These are phyloP conservation scores for Papilio aristodemus DNA, from an alignment of 1,140 invertebrate species.

Conservation along the genomic window DNA sequence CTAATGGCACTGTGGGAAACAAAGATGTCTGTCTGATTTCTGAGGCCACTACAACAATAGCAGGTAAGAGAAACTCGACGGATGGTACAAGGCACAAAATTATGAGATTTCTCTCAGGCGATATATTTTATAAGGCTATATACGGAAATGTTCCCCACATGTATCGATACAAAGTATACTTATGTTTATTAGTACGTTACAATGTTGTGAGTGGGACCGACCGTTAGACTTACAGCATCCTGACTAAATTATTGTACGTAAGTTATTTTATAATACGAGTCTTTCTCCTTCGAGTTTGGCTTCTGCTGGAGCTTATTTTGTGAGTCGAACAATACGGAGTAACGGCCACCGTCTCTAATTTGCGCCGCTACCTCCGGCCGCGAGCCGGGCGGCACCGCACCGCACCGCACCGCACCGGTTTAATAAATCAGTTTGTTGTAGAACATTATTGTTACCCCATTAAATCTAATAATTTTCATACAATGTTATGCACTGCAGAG, in stretches of 20 bases:
- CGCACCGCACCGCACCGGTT: not conserved
- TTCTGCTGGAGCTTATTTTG: constrained; percentile 2
- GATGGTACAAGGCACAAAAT: not conserved
- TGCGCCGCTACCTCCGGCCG: constrained; percentile 10
- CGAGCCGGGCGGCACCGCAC: not conserved
- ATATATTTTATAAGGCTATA: no score
- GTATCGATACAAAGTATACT: no score
- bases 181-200: not conserved
- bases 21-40: not conserved
- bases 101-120: not conserved
- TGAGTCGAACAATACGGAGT: constrained; percentile 6
- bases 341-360: constrained; percentile 22
- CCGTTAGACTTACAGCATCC: not conserved
- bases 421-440: no score
- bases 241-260: no score
- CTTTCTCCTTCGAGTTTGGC: not conserved
- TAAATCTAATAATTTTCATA: no score
- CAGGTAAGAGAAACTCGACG: constrained; percentile 18
- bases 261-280: no score
- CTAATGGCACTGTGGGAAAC: not conserved
- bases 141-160: no score
- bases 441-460: no score
- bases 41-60: constrained; percentile 15
- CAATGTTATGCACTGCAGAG: no score
- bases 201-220: not conserved